A percentile compares a stretch with the other conserved stretches of the same genome.
These are phyloP conservation scores for Tenualosa thibaudeaui DNA, from an alignment of 2,797 vertebrate genomes.

Conservation along the genomic window DNA sequence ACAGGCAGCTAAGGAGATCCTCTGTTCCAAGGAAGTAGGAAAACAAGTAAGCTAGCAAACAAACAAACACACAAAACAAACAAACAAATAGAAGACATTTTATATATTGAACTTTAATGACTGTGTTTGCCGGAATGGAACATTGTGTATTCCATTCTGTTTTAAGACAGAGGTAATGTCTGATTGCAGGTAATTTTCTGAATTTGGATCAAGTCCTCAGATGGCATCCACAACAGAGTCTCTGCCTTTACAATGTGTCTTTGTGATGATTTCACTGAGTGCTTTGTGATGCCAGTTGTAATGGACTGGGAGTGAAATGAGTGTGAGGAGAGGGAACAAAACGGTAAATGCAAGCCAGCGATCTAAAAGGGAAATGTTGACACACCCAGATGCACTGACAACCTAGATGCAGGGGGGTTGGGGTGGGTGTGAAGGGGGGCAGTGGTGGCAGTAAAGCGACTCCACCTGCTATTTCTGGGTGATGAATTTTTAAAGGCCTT, in stretches of 20 bases:
- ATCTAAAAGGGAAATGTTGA: neutral
- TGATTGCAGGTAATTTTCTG: neutral
- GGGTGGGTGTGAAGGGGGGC: too few species aligned
- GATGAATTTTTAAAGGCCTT: conserved; percentile 20
- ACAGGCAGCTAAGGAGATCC: neutral
- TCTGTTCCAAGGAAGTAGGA: neutral
- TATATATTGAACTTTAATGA: neutral
- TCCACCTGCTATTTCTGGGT: conserved; percentile 3
- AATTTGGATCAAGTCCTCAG: neutral
- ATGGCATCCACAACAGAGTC: neutral
- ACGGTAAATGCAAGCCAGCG: neutral
- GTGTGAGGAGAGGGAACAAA: neutral
- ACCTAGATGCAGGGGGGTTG: too few species aligned
- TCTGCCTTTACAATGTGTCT: neutral
- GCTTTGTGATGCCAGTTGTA: neutral
- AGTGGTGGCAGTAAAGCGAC: neutral
- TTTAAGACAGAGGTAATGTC: neutral
- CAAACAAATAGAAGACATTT: neutral
- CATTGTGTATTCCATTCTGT: neutral
- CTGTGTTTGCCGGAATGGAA: neutral
- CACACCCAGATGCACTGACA: neutral
- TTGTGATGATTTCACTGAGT: neutral
- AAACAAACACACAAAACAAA: neutral
- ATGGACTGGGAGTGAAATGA: neutral
- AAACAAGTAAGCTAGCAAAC: neutral